Conservation (phyloP, 1,140 invertebrate species). For the Drosophila elegans region DNA sequence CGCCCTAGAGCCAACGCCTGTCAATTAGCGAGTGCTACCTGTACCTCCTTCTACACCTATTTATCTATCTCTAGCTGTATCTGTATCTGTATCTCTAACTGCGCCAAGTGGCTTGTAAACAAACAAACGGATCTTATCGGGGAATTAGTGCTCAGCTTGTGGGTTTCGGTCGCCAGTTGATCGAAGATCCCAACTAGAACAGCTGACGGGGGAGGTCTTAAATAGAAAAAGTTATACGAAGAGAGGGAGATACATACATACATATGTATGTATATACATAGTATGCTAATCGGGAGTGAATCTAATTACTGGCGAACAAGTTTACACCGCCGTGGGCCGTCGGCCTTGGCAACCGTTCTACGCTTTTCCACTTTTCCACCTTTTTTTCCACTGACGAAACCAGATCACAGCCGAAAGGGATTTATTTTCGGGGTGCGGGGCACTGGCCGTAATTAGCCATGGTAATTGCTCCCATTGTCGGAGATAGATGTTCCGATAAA, state of each 20-base stretch:
- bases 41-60: slow-evolving; percentile 4
- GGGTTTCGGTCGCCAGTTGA: background rate
- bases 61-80: slow-evolving; percentile 5
- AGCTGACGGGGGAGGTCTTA: slow-evolving; percentile 12
- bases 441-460: slow-evolving; percentile 14
- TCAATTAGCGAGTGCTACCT: slow-evolving; percentile 25
- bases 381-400: slow-evolving; percentile 20
- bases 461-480: slow-evolving; percentile 41
- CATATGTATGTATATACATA: background rate
- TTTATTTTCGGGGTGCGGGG: slow-evolving; percentile 6
- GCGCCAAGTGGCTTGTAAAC: slow-evolving; percentile 32
- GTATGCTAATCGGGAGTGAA: slow-evolving; percentile 43
- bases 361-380: slow-evolving; percentile 16
- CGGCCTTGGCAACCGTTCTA: slow-evolving; percentile 43
- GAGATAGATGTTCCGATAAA: slow-evolving; percentile 34
- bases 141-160: slow-evolving; percentile 11
- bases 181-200: slow-evolving; percentile 27
- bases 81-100: slow-evolving; percentile 31
- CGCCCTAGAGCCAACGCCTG: slow-evolving; percentile 1
- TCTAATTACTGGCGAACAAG: slow-evolving; percentile 46
- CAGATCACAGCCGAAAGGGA: slow-evolving; percentile 43
- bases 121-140: slow-evolving; percentile 55
- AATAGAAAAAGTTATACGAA: background rate
- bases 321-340: slow-evolving; percentile 44
- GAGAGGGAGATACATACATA: background rate